phyloP scores from a whole-genome alignment of 2,113 vertebrate genomes.

The Dasyurus viverrinus region DNA sequence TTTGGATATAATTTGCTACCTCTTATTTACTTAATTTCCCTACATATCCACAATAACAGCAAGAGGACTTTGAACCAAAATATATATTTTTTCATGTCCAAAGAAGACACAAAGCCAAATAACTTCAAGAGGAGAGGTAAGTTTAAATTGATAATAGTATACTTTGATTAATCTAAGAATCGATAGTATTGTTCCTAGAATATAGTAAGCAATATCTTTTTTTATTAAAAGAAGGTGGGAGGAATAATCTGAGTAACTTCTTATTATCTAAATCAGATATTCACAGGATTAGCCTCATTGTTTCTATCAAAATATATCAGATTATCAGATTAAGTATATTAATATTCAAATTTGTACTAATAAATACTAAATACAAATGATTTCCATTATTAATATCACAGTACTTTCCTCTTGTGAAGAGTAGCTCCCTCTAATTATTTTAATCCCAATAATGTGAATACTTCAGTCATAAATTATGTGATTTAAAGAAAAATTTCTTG shows the following conservation, averaged over 20 bases:
- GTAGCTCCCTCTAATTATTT: neutral
- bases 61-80: constrained; percentile 4
- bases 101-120: neutral
- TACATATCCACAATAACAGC: constrained; percentile 12
- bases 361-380: neutral
- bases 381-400: neutral
- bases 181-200: neutral
- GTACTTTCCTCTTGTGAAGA: neutral
- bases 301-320: neutral
- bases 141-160: neutral
- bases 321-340: neutral
- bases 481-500: neutral
- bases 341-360: neutral
- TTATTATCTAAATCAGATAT: neutral
- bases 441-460: neutral
- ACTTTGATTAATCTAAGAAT: neutral
- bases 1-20: constrained; percentile 14
- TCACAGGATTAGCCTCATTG: neutral
- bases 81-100: neutral
- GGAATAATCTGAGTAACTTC: neutral
- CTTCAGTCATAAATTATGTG: neutral
- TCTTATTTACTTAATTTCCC: constrained; percentile 2
- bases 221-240: neutral
- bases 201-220: neutral
- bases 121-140: neutral